Evolutionary conservation across 2,797 vertebrate species (phyloP).

Genomic region (Lutjanus argentimaculatus): DNA sequence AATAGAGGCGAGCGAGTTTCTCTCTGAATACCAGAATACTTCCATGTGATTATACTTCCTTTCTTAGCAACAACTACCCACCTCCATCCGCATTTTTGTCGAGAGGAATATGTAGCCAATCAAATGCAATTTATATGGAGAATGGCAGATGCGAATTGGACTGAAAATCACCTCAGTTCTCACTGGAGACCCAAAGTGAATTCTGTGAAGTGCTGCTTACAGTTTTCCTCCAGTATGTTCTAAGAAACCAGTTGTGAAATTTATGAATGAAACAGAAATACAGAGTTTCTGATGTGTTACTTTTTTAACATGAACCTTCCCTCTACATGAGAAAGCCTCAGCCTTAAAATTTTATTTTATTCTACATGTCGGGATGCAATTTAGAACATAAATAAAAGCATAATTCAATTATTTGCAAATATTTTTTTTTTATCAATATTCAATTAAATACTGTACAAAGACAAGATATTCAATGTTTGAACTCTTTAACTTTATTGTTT

Average conservation of each 20-base stretch:
- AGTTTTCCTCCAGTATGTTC: background rate
- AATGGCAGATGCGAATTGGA: conserved; percentile 43
- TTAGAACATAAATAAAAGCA: too few relatives aligned
- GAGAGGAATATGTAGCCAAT: conserved; percentile 47
- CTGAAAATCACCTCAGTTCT: conserved; percentile 42
- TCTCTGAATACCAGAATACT: conserved; percentile 30
- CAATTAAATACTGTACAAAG: too few relatives aligned
- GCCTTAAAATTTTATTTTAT: background rate
- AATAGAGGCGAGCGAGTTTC: conserved; percentile 1
- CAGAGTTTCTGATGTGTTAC: background rate
- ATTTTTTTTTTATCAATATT: too few relatives aligned
- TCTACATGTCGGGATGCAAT: background rate
- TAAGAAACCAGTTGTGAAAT: conserved; percentile 8
- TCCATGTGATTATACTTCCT: conserved; percentile 48
- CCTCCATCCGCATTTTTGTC: conserved; percentile 44
- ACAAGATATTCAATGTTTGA: too few relatives aligned
- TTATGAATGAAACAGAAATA: conserved; percentile 23
- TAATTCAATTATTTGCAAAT: too few relatives aligned
- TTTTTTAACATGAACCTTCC: background rate
- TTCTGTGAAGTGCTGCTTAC: conserved; percentile 21
- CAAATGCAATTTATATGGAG: conserved; percentile 49
- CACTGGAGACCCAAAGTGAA: conserved; percentile 28
- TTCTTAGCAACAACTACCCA: conserved; percentile 43
- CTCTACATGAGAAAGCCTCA: conserved; percentile 8
- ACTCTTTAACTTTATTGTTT: too few relatives aligned